A percentile compares a stretch with the other conserved stretches of the same genome.
phyloP scores from a whole-genome alignment of 2,888 invertebrate genomes.

The Drosophila anceps region DNA sequence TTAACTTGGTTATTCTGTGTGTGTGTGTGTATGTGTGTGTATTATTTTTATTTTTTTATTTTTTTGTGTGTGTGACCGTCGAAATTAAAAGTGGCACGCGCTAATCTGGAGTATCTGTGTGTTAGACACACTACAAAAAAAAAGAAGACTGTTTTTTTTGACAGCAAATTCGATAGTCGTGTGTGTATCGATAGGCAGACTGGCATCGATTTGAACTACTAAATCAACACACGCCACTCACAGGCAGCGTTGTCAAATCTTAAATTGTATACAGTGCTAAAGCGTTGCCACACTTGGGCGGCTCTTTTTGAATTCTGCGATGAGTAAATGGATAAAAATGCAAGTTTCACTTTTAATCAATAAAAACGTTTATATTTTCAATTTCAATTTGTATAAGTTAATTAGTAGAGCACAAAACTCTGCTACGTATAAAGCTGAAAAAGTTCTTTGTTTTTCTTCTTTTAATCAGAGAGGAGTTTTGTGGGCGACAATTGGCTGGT shows the following conservation, averaged over 20 bases:
- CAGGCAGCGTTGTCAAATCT: background rate
- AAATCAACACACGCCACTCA: background rate
- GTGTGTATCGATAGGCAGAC: constrained; percentile 33
- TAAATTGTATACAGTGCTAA: background rate
- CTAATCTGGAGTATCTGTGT: constrained; percentile 53
- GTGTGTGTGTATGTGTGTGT: constrained; percentile 29
- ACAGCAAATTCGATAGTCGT: constrained; percentile 47
- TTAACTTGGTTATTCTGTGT: constrained; percentile 17
- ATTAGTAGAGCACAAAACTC: constrained; percentile 47
- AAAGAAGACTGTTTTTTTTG: constrained; percentile 50
- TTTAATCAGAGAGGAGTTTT: constrained; percentile 20
- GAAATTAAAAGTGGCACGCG: constrained; percentile 60
- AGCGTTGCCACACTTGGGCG: constrained; percentile 35
- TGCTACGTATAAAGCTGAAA: constrained; percentile 44
- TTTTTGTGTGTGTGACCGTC: constrained; percentile 37
- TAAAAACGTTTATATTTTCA: constrained; percentile 78
- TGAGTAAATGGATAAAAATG: background rate
- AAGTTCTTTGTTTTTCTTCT: constrained; percentile 16
- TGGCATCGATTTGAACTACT: constrained; percentile 31
- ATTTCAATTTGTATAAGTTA: constrained; percentile 58
- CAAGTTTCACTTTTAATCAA: constrained; percentile 49
- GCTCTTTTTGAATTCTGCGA: constrained; percentile 16
- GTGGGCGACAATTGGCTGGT: constrained; percentile 40
- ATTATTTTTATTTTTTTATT: constrained; percentile 19
- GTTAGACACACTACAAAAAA: constrained; percentile 60